Evolutionary conservation across 2,888 invertebrate genomes (phyloP), one percentile per base, ranked within the genome.

Genomic region (Notodonta ziczac): DNA sequence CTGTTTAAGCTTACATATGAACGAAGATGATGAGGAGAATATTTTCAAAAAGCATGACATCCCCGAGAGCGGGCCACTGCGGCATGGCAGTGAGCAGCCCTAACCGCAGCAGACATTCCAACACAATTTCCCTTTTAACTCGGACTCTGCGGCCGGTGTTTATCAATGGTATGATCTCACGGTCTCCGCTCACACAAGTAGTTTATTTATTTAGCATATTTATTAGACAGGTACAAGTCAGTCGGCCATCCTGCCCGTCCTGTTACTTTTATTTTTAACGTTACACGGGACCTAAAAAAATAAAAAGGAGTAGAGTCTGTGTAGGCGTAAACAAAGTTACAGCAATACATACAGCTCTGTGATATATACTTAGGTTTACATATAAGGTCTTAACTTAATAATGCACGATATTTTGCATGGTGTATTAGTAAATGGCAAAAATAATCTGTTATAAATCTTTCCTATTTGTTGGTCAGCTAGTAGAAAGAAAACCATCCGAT

Each of bases 41-140:
- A 58, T 70, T 72, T 54, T 55, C 57, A 67, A 74, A 65, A 64
- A 66, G 64, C 66, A 66, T 68, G 68, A 50, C 66, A 62, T 63
- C 24, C 61, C 59, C 56, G 39, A 60, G 65, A 58, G 64, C 67
- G 62, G n/a, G n/a, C n/a, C n/a, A n/a, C n/a, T n/a, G 69, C 72
- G 66, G 60, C 65, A 61, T 63, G 67, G 63, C 67, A 59, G 65
- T 57, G 56, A 69, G 68, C 81, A 83, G 59, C 83, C 83, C 83
- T 82, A 77, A 77, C 84, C 77, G 75, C 83, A 74, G 60, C 76
- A 77, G 76, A 81, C 83, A 82, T 84, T 89, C 88, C 89, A 81
- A 91, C 90, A 91, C 88, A 87, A 88, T 88, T 90, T 90, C 90
- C 91, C 91, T 90, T 91, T 91, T 91, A 91, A 83, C 84, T 84